Evolutionary conservation across 2,797 vertebrate species (phyloP), one percentile per base, ranked within the genome.

Genomic region (Luscinia megarhynchos): DNA sequence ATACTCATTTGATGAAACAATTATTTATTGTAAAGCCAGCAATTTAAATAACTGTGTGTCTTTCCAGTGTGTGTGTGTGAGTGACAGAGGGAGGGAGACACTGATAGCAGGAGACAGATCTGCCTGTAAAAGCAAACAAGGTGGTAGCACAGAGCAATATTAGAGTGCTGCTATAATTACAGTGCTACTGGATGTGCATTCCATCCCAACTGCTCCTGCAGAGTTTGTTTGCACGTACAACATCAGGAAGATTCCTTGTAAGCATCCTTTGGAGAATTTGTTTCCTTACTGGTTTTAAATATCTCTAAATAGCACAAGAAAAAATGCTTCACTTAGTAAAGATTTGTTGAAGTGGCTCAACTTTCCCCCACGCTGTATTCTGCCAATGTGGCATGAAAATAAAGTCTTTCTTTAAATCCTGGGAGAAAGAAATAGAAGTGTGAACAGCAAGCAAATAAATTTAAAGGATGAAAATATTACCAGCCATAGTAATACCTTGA

Each of bases 211-310:
- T 79, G 87, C 63, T 87, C 85, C 13, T 13, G 34, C 17, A 22
- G 80, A 22, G 80, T 86, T 75, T 85, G 79, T 80, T 62, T 84
- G 73, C 67, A 34, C 46, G 76, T 18, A 61, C 48, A 79, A 1
- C 9, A 84, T 27, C 87, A 69, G 73, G 73, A 55, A 87, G 55
- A 76, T 30, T 81, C 48, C 4, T 6, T 68, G 85, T 19, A 72
- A 90, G 89, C 50, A 78, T 67, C 74, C 83, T 84, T 86, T 11
- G 9, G 73, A 94, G 48, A 84, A 91, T 82, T 51, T 72, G 40
- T 81, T 88, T 90, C 74, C 70, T 88, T 86, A 46, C 38, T 51
- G 82, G 38, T 81, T 94, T 91, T 84, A 93, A 95, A 53, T 79
- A 63, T 73, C 73, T 88, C 55, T 70, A 67, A 93, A 88, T 4